Evolutionary conservation across 2,888 invertebrate species (phyloP).

Genomic region (Meiosimyza decipiens): DNA sequence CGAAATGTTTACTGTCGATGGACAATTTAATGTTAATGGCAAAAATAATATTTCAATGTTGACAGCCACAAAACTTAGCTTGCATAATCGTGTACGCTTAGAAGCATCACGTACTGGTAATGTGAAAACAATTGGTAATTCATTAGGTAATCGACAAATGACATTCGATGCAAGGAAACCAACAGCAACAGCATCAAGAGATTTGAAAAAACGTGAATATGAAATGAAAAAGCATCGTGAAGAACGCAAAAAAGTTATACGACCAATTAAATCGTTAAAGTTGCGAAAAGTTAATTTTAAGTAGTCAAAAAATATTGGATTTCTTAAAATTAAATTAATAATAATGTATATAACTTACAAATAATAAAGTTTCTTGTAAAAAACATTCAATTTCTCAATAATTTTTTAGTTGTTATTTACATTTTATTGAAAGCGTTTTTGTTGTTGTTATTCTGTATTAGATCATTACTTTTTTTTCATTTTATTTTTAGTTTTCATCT

Average conservation of each 20-base stretch:
- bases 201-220: slow-evolving; percentile 71
- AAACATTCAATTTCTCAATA: too few relatives aligned
- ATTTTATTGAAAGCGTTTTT: too few relatives aligned
- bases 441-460: too few relatives aligned
- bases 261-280: slow-evolving; percentile 69
- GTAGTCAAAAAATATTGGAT: slow-evolving; percentile 45
- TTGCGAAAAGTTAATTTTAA: slow-evolving; percentile 66
- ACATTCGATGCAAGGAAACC: slow-evolving; percentile 76
- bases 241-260: slow-evolving; percentile 75
- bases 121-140: slow-evolving; percentile 69
- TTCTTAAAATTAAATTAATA: background rate
- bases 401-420: too few relatives aligned
- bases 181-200: slow-evolving; percentile 60
- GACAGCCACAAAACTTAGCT: slow-evolving; percentile 57
- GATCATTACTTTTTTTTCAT: too few relatives aligned
- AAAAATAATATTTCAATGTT: slow-evolving; percentile 40
- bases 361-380: too few relatives aligned
- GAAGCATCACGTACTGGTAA: slow-evolving; percentile 67
- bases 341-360: too few relatives aligned
- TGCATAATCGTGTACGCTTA: slow-evolving; percentile 78
- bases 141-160: slow-evolving; percentile 82
- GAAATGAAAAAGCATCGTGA: slow-evolving; percentile 75
- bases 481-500: too few relatives aligned
- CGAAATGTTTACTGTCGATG: slow-evolving; percentile 73
- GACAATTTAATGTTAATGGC: slow-evolving; percentile 71